phyloP scores from a whole-genome alignment of 2,888 invertebrate species.

The Atrina japonica region DNA sequence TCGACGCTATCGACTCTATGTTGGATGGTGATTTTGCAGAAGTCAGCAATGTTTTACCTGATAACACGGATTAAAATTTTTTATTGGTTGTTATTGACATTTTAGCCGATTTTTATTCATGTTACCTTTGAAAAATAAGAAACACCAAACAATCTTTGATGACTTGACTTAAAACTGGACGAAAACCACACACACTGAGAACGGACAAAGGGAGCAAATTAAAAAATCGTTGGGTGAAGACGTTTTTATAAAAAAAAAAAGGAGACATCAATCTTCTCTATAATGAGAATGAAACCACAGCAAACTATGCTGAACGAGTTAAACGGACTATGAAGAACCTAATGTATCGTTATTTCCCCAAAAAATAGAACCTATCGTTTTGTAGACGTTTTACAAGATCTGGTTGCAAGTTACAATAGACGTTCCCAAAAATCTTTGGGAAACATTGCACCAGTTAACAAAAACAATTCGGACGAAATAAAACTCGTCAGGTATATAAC shows the following conservation, averaged over 20 bases:
- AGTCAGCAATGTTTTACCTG: constrained; percentile 38
- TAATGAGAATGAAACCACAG: constrained; percentile 25
- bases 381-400: no score
- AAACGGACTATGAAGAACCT: constrained; percentile 28
- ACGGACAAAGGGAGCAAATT: constrained; percentile 37
- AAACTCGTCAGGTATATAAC: constrained; percentile 2
- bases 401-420: constrained; percentile 26
- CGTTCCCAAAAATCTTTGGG: no score
- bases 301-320: constrained; percentile 35
- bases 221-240: no score
- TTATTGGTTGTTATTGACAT: constrained; percentile 13
- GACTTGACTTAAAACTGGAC: constrained; percentile 3
- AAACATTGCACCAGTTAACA: constrained; percentile 6
- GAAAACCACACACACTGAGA: no score
- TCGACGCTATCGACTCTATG: constrained; percentile 29
- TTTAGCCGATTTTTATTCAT: no score
- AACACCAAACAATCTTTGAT: background rate
- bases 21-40: constrained; percentile 46
- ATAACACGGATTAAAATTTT: constrained; percentile 12
- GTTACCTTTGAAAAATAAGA: constrained; percentile 18
- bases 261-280: constrained; percentile 5
- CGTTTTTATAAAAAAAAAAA: constrained; percentile 10
- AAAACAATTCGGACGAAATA: constrained; percentile 24
- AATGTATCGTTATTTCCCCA: no score
- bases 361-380: constrained; percentile 20